Conservation (phyloP, 2,888 invertebrate genomes). For the Drosophila monieri region DNA sequence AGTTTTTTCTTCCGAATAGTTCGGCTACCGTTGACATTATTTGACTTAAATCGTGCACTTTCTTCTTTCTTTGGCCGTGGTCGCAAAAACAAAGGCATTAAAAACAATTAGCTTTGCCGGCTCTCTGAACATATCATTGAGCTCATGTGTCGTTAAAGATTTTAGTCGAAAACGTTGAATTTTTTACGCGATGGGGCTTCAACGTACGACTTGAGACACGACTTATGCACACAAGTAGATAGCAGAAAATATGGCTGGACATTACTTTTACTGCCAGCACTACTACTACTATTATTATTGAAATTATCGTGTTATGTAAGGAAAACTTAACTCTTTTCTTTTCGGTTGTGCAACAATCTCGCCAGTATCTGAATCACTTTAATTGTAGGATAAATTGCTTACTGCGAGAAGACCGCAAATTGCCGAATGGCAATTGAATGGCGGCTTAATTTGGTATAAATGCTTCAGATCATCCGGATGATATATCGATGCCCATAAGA, state of each 20-base stretch:
- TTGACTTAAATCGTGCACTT: constrained; percentile 66
- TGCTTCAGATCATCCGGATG: constrained; percentile 38
- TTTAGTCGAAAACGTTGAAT: constrained; percentile 45
- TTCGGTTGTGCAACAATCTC: constrained; percentile 62
- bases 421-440: constrained; percentile 57
- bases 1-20: constrained; percentile 25
- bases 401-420: constrained; percentile 50
- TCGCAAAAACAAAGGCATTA: constrained; percentile 49
- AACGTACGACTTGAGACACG: constrained; percentile 39
- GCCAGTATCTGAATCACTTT: constrained; percentile 53
- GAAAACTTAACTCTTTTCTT: constrained; percentile 25
- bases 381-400: constrained; percentile 58
- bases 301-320: constrained; percentile 58
- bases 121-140: constrained; percentile 11
- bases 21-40: constrained; percentile 57
- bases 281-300: constrained; percentile 42
- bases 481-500: constrained; percentile 26
- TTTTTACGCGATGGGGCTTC: constrained; percentile 67
- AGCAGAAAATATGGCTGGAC: constrained; percentile 36
- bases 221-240: constrained; percentile 41
- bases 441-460: constrained; percentile 64
- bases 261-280: constrained; percentile 59
- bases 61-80: constrained; percentile 51
- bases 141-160: constrained; percentile 58
- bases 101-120: constrained; percentile 65